Evolutionary conservation across 2,888 invertebrate genomes (phyloP).

Genomic region (Tortrix viridana): DNA sequence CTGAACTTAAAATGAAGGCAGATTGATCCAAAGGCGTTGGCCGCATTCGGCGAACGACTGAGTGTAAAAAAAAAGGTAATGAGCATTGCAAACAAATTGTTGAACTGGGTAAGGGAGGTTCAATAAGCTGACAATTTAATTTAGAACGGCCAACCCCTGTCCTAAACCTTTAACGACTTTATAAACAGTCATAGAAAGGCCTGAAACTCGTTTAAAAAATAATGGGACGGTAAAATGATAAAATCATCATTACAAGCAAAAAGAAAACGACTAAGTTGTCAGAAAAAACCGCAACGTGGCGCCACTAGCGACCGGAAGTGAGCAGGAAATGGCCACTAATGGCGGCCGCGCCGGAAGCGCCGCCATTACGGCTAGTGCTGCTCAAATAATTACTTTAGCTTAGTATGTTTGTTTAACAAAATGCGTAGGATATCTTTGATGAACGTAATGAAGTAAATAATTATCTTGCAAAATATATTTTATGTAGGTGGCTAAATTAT

Average conservation of each 20-base stretch:
- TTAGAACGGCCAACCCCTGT: slow-evolving; percentile 5
- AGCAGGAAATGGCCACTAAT: slow-evolving; percentile 81
- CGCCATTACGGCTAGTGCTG: slow-evolving; percentile 78
- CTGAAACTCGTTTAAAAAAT: slow-evolving; percentile 42
- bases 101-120: neutral
- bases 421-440: slow-evolving; percentile 27
- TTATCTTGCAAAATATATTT: neutral
- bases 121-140: slow-evolving; percentile 30
- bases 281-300: slow-evolving; percentile 52
- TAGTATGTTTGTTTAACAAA: slow-evolving; percentile 35
- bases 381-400: slow-evolving; percentile 76
- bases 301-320: slow-evolving; percentile 68
- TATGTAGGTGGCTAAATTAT: no score
- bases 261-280: slow-evolving; percentile 37
- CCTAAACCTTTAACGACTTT: slow-evolving; percentile 31
- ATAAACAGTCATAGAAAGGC: slow-evolving; percentile 7
- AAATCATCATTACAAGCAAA: slow-evolving; percentile 47
- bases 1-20: no score
- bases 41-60: no score
- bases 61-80: no score
- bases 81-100: neutral
- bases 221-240: slow-evolving; percentile 45
- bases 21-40: no score
- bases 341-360: slow-evolving; percentile 74
- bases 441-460: slow-evolving; percentile 8